These are phyloP conservation scores for Liasis olivaceus DNA, from an alignment of 2,797 vertebrate species.

Conservation along the genomic window DNA sequence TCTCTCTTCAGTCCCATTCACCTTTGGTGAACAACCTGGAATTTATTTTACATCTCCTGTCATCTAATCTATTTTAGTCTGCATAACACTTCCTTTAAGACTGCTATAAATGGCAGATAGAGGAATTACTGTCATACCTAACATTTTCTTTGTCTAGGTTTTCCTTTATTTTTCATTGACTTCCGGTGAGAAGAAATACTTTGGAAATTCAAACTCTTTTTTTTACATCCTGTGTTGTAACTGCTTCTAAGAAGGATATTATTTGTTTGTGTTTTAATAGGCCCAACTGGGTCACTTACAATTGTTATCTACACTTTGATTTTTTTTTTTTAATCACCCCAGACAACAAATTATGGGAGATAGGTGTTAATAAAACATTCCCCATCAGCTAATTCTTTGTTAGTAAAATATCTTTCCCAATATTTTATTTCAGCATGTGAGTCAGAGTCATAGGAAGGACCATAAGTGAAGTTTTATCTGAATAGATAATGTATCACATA, in stretches of 20 bases:
- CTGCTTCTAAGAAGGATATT: background rate
- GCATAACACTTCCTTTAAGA: background rate
- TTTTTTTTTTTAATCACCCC: background rate
- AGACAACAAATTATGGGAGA: background rate
- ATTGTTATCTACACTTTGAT: background rate
- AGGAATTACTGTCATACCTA: background rate
- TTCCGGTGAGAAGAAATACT: background rate
- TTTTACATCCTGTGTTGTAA: background rate
- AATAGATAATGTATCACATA: conserved; percentile 13
- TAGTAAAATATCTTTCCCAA: background rate
- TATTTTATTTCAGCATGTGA: conserved; percentile 17
- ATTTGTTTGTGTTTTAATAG: background rate
- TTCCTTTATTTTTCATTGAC: background rate
- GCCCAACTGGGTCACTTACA: background rate
- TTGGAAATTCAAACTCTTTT: background rate
- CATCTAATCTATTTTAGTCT: background rate
- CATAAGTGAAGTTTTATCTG: background rate
- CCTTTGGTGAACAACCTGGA: background rate
- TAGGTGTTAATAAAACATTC: conserved; percentile 2
- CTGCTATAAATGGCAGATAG: background rate
- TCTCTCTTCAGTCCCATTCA: background rate
- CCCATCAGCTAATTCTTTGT: background rate
- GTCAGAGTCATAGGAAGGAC: background rate
- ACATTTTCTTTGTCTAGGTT: background rate
- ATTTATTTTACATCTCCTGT: background rate